Evolutionary conservation across 1,140 invertebrate genomes (phyloP).

Genomic region (Leptinotarsa lineolata): DNA sequence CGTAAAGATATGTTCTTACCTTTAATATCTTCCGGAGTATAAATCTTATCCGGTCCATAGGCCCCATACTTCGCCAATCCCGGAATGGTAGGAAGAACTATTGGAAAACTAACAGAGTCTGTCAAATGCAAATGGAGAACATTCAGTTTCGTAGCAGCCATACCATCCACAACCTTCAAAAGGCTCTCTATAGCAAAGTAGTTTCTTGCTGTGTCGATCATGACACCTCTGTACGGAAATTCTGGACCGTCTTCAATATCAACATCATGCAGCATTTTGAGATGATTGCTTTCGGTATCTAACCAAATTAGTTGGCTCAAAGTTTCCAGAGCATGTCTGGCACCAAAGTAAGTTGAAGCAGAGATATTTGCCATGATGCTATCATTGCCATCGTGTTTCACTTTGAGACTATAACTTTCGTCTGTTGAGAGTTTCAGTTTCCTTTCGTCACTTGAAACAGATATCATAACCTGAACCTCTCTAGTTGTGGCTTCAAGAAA

Average conservation of each 20-base stretch:
- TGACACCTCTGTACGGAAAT: constrained; percentile 69
- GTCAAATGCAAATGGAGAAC: constrained; percentile 84
- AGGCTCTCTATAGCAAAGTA: constrained; percentile 70
- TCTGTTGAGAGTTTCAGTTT: constrained; percentile 65
- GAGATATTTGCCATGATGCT: constrained; percentile 65
- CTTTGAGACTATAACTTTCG: constrained; percentile 70
- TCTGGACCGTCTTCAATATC: constrained; percentile 62
- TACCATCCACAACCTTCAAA: constrained; percentile 73
- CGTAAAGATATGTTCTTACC: constrained; percentile 37
- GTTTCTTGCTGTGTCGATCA: constrained; percentile 78
- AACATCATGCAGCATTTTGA: constrained; percentile 60
- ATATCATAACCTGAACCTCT: constrained; percentile 29
- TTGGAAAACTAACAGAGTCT: constrained; percentile 81
- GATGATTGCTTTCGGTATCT: constrained; percentile 60
- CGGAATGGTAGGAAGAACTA: constrained; percentile 68
- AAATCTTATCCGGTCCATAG: constrained; percentile 69
- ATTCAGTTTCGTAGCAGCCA: constrained; percentile 79
- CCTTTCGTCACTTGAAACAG: constrained; percentile 27
- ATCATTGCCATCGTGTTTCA: constrained; percentile 58
- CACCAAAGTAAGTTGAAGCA: constrained; percentile 73
- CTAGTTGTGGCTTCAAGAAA: background rate
- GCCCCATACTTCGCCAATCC: constrained; percentile 73
- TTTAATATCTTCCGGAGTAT: constrained; percentile 68
- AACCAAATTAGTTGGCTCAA: constrained; percentile 77
- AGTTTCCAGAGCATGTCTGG: constrained; percentile 77